Conservation (phyloP, 2,113 vertebrate species). For the Trochalopteron elliotii region DNA sequence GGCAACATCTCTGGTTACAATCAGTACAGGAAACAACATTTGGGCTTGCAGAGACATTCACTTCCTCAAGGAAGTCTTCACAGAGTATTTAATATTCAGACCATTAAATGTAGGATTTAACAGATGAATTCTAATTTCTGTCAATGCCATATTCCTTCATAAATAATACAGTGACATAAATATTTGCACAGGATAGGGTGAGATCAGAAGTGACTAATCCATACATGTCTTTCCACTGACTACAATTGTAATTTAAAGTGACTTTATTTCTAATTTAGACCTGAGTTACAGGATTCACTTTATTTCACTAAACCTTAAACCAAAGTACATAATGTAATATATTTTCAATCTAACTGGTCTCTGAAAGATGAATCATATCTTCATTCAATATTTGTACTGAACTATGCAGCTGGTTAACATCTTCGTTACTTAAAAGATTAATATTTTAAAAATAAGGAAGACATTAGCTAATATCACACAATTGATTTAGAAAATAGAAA, state of each 20-base stretch:
- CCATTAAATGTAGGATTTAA: background rate
- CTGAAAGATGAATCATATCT: background rate
- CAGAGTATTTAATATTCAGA: background rate
- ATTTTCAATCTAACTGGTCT: background rate
- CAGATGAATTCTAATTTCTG: background rate
- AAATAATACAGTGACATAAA: constrained; percentile 3
- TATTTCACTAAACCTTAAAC: constrained; percentile 7
- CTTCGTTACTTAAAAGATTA: background rate
- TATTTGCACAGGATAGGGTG: background rate
- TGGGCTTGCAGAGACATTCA: background rate
- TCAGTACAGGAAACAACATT: background rate
- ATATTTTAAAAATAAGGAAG: background rate
- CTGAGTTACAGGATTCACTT: background rate
- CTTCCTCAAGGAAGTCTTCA: background rate
- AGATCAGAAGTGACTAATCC: background rate
- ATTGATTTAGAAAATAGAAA: background rate
- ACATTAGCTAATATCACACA: background rate
- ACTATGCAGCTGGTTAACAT: background rate
- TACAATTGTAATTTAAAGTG: background rate
- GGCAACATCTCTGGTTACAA: background rate
- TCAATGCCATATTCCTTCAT: background rate
- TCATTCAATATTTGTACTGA: background rate
- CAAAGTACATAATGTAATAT: background rate
- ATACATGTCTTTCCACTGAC: background rate
- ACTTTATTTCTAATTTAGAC: constrained; percentile 11